phyloP scores from a whole-genome alignment of 2,888 invertebrate species.

The Smittia sp. region DNA sequence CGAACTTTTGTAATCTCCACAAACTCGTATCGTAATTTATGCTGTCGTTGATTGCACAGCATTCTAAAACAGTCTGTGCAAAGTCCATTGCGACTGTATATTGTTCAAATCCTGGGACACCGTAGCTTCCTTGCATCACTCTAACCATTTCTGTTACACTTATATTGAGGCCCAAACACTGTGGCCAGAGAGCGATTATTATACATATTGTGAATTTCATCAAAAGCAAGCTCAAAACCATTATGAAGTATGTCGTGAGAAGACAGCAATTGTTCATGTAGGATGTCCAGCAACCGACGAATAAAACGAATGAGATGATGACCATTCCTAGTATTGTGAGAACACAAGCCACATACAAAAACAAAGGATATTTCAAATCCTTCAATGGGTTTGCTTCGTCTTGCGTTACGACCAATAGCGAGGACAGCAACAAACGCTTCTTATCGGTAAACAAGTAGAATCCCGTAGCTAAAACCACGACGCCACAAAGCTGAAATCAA shows the following conservation, averaged over 20 bases:
- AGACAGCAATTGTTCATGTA: conserved; percentile 72
- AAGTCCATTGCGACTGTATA: conserved; percentile 80
- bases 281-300: conserved; percentile 79
- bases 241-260: conserved; percentile 69
- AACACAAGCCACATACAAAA: conserved; percentile 72
- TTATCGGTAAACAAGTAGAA: conserved; percentile 70
- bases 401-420: conserved; percentile 61
- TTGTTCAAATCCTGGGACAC: conserved; percentile 65
- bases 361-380: conserved; percentile 66
- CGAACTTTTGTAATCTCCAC: conserved; percentile 74
- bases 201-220: conserved; percentile 70
- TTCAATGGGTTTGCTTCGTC: conserved; percentile 55
- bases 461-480: conserved; percentile 67
- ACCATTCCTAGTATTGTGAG: conserved; percentile 67
- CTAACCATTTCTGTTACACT: conserved; percentile 67
- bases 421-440: conserved; percentile 68
- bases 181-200: conserved; percentile 72
- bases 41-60: conserved; percentile 76
- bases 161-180: conserved; percentile 70
- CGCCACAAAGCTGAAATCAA: conserved; percentile 64
- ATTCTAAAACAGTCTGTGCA: conserved; percentile 69
- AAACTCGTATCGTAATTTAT: conserved; percentile 77
- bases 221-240: conserved; percentile 65
- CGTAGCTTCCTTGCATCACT: conserved; percentile 72
- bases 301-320: conserved; percentile 66